Evolutionary conservation across 2,113 vertebrate genomes (phyloP), one percentile per base, ranked within the genome.

Genomic region (Ivindomyrus marchei): DNA sequence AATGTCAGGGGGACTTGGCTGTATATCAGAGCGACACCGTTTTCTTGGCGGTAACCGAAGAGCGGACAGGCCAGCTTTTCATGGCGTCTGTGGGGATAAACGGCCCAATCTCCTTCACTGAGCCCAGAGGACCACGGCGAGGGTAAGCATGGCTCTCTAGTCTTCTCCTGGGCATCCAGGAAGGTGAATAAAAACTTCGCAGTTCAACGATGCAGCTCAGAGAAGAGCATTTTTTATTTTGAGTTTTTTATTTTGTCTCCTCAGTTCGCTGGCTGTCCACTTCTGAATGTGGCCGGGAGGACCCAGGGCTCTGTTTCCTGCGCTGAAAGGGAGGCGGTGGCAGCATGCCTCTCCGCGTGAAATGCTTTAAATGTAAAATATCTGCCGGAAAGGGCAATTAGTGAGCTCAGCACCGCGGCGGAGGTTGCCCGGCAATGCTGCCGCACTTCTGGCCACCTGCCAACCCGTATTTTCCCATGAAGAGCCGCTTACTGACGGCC

Each of bases 1-100:
- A 94, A 94, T 90, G 93, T 95, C 94, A 92, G 91, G 93, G 89
- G 93, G 91, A 93, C 88, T 95, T 95, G 94, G 94, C 93, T 80
- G 91, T 93, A 92, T 92, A 93, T 95, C 93, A 94, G 91, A 94
- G 92, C 47, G 50, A 88, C 91, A 91, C 88, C 91, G 87, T 91
- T 93, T 94, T 93, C 94, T 94, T 92, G 93, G 91, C 42, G 62
- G 90, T 90, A 83, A 80, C 66, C 86, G 88, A 50, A 88, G 90
- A 90, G 90, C 4, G 47, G 39, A 49, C 53, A 21, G 70, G 66
- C 90, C 90, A 88, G 85, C 66, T 88, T 90, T 70, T 86, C 86
- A 90, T 39, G 88, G 42, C 89, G 92, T 50, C 77, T 36, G 15
- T 84, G 91, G 92, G 70, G 52, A 42, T 70, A 90, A 84, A 27